These are phyloP conservation scores for Cosmia trapezina DNA, from an alignment of 2,888 invertebrate species.

Conservation along the genomic window DNA sequence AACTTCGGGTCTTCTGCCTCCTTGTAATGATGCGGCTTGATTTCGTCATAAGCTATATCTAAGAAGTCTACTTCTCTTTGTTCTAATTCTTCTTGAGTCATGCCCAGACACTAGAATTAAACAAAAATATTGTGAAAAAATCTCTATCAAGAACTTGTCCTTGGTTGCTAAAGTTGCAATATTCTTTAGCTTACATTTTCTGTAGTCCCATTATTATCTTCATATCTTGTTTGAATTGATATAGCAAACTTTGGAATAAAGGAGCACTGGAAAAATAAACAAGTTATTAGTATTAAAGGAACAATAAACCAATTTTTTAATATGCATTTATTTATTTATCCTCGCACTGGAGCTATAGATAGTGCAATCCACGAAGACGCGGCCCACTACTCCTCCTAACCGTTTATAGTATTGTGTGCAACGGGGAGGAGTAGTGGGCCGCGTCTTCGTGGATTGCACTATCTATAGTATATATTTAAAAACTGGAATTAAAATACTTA, in stretches of 20 bases:
- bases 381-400: too few species aligned
- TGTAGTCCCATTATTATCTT: constrained; percentile 96
- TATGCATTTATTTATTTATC: neutral
- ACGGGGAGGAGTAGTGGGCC: too few species aligned
- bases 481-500: constrained; percentile 30
- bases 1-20: constrained; percentile 96
- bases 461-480: neutral
- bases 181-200: constrained; percentile 94
- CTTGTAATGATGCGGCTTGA: constrained; percentile 96
- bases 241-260: constrained; percentile 96
- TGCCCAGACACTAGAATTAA: constrained; percentile 92
- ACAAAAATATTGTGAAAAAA: neutral
- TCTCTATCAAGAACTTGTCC: constrained; percentile 32
- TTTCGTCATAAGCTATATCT: constrained; percentile 97
- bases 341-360: neutral
- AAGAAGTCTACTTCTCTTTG: constrained; percentile 94
- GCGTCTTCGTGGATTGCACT: too few species aligned
- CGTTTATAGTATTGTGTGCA: too few species aligned
- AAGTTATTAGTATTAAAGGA: neutral
- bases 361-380: too few species aligned
- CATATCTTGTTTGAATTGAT: constrained; percentile 96
- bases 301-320: neutral
- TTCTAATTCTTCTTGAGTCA: constrained; percentile 93
- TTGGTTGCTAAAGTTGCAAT: neutral
- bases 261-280: constrained; percentile 93